Evolutionary conservation across 2,113 vertebrate species (phyloP), one percentile per base, ranked within the genome.

Genomic region (Aptenodytes forsteri): DNA sequence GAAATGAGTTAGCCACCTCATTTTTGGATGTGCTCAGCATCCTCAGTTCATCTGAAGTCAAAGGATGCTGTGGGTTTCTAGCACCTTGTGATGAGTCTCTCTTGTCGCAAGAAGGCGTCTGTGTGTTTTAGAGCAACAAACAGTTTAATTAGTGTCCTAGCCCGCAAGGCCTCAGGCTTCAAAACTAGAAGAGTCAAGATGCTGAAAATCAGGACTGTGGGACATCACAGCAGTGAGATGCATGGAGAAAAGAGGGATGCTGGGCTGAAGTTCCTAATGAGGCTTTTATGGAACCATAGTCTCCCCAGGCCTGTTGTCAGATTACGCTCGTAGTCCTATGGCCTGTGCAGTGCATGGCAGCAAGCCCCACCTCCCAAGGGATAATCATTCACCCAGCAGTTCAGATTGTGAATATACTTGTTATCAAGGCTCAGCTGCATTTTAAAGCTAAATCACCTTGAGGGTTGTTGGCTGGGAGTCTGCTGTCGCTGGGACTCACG

Each of bases 301-400:
- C 13, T 59, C 42, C 30, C 75, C 6, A 10, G 67, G 23, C 44
- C 27, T 83, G 44, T 38, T 83, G 75, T 40, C 42, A 76, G 47
- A 54, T 50, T 6, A 3, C 1, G 3, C 19, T 67, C 0, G 0
- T 12, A 78, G 61, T 58, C 10, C 61, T 55, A 13, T 27, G 32
- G 16, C 55, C 44, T 70, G 42, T 32, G 27, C 54, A 13, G 30
- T 16, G 36, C 8, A 1, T 29, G 32, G 34, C 46, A 90, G 23
- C 20, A 32, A 70, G 49, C 17, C 36, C 29, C 20, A 32, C 21
- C 15, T 81, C 25, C 22, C n/a, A 44, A 54, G 26, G 46, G 22
- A 34, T 21, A 44, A 88, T 4, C 47, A 23, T 65, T 73, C n/a
- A 29, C 20, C 10, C n/a, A 88, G 40, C 15, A 27, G 44, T 61